Base-by-base conservation (phyloP, 1,140 invertebrate genomes). In the Oncopodura yosiiana region DNA sequence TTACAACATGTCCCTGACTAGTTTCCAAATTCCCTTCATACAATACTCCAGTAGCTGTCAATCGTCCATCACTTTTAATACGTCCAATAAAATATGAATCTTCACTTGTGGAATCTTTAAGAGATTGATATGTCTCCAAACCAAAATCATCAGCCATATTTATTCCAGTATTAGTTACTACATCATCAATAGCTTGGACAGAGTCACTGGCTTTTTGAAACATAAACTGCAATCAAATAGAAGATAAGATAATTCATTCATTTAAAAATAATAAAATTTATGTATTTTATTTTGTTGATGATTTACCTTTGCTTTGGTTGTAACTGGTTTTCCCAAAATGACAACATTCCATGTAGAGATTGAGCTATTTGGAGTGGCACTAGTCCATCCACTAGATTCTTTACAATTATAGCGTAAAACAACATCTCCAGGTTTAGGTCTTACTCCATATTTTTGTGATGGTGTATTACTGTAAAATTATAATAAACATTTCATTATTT, bases 61-160 rank as follows among this genome's bases (percentile, higher is more conserved):
- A 69, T 58, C 79, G 77, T 0, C 81, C 83, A 58, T 87, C 84
- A 63, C 81, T 86, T 58, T 80, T 78, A 49, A 93, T 77, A 32
- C 84, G 74, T 3, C 88, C 88, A 18, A 68, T 61, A 16, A 50
- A 63, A 0, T 41, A 49, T n/a, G 30, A 37, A 38, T 50, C 51
- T 19, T 57, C 50, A 8, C 45, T 53, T 4, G 34, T 44, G 3
- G 50, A 53, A 21, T 61, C 50, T 26, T 39, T 42, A 4, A 57
- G 30, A 54, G 45, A 39, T 21, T 37, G 23, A 16, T 23, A 38
- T 36, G 9, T 6, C 8, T 57, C 55, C 11, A 57, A 21, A 18
- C 38, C 27, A 49, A 38, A 36, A 3, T 39, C 37, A 16, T 38
- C 37, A 14, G 48, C 32, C 18, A 56, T 42, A 2, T 5, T 16